Conservation (phyloP, 2,888 invertebrate genomes). For the Caenorhabditis sp. region DNA sequence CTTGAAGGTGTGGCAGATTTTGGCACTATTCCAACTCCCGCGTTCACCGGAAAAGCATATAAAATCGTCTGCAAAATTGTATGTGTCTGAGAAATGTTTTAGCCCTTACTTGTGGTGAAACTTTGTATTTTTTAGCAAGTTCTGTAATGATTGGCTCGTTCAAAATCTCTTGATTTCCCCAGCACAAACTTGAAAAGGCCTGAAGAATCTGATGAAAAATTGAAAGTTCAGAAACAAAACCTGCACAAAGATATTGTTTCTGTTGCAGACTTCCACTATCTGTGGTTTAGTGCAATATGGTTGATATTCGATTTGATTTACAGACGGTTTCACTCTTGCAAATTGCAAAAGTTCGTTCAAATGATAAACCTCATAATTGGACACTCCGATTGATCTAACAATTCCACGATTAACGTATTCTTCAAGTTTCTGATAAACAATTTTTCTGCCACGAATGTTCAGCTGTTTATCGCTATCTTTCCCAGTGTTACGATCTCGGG, state of each 20-base stretch:
- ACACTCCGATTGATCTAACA: constrained; percentile 80
- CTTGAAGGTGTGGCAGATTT: constrained; percentile 43
- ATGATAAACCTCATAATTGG: constrained; percentile 80
- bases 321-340: constrained; percentile 41
- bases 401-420: constrained; percentile 74
- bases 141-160: constrained; percentile 75
- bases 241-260: constrained; percentile 69
- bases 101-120: constrained; percentile 29
- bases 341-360: constrained; percentile 76
- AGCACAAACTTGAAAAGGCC: constrained; percentile 72
- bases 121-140: constrained; percentile 76
- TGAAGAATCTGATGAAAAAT: constrained; percentile 52
- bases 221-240: too few species aligned
- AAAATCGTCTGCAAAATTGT: constrained; percentile 20
- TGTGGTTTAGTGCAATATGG: constrained; percentile 69
- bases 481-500: constrained; percentile 29
- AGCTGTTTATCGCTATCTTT: constrained; percentile 5
- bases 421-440: constrained; percentile 79
- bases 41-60: constrained; percentile 39
- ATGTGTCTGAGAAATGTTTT: too few species aligned
- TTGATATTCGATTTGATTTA: constrained; percentile 71
- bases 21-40: constrained; percentile 43
- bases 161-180: constrained; percentile 72
- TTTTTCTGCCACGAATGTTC: constrained; percentile 72
- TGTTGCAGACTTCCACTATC: constrained; percentile 64